Base-by-base conservation (phyloP, 1,140 invertebrate genomes). In the Drosophila mayri region DNA sequence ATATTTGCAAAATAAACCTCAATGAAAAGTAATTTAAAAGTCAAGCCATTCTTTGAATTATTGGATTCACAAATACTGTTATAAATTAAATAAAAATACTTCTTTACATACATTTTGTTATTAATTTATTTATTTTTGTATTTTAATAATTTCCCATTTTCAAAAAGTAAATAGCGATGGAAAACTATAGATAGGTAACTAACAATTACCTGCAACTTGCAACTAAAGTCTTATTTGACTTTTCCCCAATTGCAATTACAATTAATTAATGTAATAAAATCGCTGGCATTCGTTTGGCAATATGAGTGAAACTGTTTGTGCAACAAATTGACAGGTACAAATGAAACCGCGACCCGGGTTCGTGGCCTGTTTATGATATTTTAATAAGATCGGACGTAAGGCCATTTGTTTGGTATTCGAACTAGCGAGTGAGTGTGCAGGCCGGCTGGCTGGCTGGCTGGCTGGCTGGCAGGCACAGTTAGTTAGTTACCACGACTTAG, bases 281-380 rank as follows among this genome's bases (percentile, higher is more conserved):
- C 57, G 60, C 41, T 66, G 62, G 38, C 54, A 41, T 64, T 64
- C 55, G 61, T 30, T 63, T 50, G 59, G 59, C 28, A 32, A 41
- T 37, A 37, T 65, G 54, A 76, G 70, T 71, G 76, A 60, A 87
- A 77, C 71, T 75, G 52, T 86, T 77, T 77, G 65, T 64, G 54
- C 66, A 77, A 72, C 84, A 88, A 79, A 80, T 75, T 84, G 85
- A 90, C 90, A 91, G 85, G 64, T 87, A 90, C 80, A 91, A 90
- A 90, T 90, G 54, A 28, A 44, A 46, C 28, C 28, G 74, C 49
- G 63, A 76, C 44, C 74, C 63, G 44, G 58, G 66, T 86, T 91
- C 81, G 81, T 84, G 83, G 62, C 55, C 78, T 65, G 76, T 79
- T 76, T 91, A 91, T 91, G 90, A 91, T 91, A 91, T 91, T 91